phyloP scores from a whole-genome alignment of 2,113 vertebrate species.

The Puma concolor region DNA sequence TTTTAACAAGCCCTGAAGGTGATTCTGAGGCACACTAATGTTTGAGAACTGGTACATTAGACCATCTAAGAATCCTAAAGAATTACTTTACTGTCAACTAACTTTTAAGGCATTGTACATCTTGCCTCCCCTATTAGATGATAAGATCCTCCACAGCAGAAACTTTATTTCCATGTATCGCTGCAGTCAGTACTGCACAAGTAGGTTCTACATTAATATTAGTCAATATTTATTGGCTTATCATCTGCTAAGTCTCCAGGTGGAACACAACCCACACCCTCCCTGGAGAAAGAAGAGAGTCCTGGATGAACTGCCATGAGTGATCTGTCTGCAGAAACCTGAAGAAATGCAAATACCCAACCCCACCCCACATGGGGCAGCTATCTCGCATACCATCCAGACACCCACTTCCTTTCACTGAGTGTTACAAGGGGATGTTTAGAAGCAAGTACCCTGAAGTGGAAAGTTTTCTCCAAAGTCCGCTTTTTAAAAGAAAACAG shows the following conservation, averaged over 20 bases:
- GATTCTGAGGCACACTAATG: not conserved
- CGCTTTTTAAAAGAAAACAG: conserved; percentile 4
- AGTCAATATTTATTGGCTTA: not conserved
- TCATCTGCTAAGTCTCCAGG: not conserved
- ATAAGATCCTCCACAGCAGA: not conserved
- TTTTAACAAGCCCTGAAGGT: not conserved
- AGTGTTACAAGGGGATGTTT: not conserved
- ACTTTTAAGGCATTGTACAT: not conserved
- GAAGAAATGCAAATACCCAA: not conserved
- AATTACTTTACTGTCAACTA: not conserved
- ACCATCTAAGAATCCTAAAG: not conserved
- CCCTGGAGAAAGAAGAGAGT: not conserved
- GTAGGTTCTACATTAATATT: not conserved
- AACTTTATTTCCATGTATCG: not conserved
- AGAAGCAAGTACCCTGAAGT: not conserved
- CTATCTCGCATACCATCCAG: not conserved
- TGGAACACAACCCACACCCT: not conserved
- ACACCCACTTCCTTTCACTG: not conserved
- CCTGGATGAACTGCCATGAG: not conserved
- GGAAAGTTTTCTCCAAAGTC: not conserved
- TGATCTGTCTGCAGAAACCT: not conserved
- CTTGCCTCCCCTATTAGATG: not conserved
- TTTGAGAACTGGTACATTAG: not conserved
- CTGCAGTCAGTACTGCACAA: not conserved
- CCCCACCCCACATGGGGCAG: not conserved